Conservation (phyloP, 2,797 vertebrate genomes). For the Anolis apletophallus region DNA sequence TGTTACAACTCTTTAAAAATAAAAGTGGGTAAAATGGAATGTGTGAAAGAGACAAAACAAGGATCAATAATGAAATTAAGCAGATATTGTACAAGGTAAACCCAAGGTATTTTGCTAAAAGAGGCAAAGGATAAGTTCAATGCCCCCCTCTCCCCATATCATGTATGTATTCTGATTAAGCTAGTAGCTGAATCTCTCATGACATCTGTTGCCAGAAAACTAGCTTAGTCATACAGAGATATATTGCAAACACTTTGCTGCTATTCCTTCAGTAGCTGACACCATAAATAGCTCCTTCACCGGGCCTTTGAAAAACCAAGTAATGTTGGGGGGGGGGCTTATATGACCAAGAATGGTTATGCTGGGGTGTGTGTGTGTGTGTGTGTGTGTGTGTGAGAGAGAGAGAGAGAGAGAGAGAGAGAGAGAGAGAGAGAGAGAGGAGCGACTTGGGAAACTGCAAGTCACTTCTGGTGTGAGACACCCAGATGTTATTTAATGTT, state of each 20-base stretch:
- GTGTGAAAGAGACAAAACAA: neutral
- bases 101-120: neutral
- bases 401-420: too few species aligned
- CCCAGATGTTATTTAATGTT: too few species aligned
- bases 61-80: constrained; percentile 15
- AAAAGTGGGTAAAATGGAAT: too few species aligned
- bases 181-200: neutral
- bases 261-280: neutral
- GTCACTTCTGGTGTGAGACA: too few species aligned
- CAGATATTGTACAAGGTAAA: constrained; percentile 26
- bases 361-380: too few species aligned
- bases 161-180: neutral
- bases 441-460: too few species aligned
- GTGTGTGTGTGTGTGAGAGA: too few species aligned
- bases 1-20: neutral
- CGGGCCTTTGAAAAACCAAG: neutral
- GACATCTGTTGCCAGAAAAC: neutral
- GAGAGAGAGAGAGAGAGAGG: too few species aligned
- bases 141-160: too few species aligned
- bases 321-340: too few species aligned
- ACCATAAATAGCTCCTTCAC: neutral
- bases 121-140: neutral
- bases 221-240: neutral
- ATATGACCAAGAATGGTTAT: too few species aligned
- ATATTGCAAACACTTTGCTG: neutral